Base-by-base conservation (phyloP, 2,888 invertebrate species). In the Drosophila mayaguana region DNA sequence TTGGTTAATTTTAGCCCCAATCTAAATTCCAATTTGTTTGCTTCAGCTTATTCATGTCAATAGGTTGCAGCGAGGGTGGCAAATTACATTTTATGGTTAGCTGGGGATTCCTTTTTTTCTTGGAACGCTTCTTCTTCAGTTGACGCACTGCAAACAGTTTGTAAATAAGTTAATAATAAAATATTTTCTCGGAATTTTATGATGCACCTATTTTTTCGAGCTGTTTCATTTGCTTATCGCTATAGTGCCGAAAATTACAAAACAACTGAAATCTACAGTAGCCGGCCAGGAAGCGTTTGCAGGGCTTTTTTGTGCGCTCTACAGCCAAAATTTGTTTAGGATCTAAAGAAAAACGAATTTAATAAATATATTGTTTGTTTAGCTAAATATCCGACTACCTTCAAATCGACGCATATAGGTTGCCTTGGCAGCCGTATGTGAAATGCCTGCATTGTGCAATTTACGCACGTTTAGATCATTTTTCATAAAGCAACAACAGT, bases 401-500 rank as follows among this genome's bases (percentile, higher is more conserved):
- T 84, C 84, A 67, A 80, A 90, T 18, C 72, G 81, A 1, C 76
- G 76, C 80, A 92, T 80, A 40, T 91, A 90, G 6, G 89, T 85
- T 0, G 83, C 69, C 66, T 90, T 92, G 3, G 91, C 90, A 9
- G 91, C 89, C 22, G 89, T 91, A 66, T 93, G 93, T 16, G 82
- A 63, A 16, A 92, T 64, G 4, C 93, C 93, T 0, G 81, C 75
- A 38, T 91, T 89, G 64, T 93, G 93, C 9, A 83, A 81, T 72
- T 91, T 92, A 0, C 92, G 90, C 8, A 92, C 90, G 78, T 91
- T 91, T 18, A 91, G 42, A 71, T 92, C 91, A 63, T 92, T 92
- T 76, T 92, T 93, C 81, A 93, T 88, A 68, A 79, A 92, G 65
- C 93, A 92, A 38, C 85, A 77, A 55, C 93, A 93, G 63, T 93